Evolutionary conservation across 2,888 invertebrate species (phyloP).

Genomic region (Trachelus tabidus): DNA sequence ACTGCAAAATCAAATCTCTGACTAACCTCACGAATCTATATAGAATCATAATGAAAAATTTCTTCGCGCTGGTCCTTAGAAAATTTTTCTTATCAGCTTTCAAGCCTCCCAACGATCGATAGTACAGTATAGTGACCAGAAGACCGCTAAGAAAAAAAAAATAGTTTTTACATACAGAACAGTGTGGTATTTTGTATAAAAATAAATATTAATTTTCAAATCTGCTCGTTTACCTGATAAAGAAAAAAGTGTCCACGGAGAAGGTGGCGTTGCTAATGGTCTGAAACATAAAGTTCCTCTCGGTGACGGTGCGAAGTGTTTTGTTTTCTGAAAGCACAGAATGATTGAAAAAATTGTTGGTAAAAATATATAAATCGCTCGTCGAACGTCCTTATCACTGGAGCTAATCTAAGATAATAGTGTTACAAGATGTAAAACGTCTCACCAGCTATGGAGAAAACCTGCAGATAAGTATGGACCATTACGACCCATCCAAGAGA

Average conservation of each 20-base stretch:
- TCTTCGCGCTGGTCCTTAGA: conserved; percentile 57
- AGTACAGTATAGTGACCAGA: conserved; percentile 85
- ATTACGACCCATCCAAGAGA: conserved; percentile 86
- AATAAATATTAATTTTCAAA: not conserved
- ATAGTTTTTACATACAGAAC: not conserved
- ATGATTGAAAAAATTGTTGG: conserved; percentile 16
- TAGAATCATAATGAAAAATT: conserved; percentile 69
- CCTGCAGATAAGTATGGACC: conserved; percentile 86
- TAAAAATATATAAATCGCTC: conserved; percentile 35
- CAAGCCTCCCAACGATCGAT: conserved; percentile 77
- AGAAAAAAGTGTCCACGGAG: conserved; percentile 89
- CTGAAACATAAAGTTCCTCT: conserved; percentile 83
- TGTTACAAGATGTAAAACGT: not conserved
- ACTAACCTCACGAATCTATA: conserved; percentile 75
- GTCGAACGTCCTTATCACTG: too few species aligned
- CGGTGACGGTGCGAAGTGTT: conserved; percentile 77
- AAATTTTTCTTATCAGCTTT: conserved; percentile 71
- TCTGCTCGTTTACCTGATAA: conserved; percentile 74
- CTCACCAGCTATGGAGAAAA: conserved; percentile 78
- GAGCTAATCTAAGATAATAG: not conserved
- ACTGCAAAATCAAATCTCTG: not conserved
- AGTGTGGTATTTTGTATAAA: too few species aligned
- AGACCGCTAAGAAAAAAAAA: conserved; percentile 73
- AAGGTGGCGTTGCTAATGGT: conserved; percentile 87
- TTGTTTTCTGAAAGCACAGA: conserved; percentile 80